Evolutionary conservation across 2,113 vertebrate species (phyloP).

Genomic region (Pipa parva): DNA sequence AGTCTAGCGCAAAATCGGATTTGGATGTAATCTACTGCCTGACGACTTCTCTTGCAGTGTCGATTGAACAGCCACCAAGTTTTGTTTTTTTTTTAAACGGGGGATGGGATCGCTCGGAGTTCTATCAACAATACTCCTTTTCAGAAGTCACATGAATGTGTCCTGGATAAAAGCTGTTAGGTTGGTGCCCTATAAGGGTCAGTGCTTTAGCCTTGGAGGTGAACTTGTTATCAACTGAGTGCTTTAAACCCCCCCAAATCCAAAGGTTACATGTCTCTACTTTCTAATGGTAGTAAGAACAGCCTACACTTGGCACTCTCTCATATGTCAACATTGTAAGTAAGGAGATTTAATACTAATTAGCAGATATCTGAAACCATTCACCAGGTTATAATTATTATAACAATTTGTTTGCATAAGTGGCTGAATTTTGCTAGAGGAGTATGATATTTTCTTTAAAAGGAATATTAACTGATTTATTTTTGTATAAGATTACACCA

Average conservation of each 20-base stretch:
- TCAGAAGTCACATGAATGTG: conserved; percentile 3
- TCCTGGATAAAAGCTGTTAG: neutral
- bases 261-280: neutral
- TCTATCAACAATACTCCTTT: conserved; percentile 14
- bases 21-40: neutral
- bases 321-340: conserved; percentile 12
- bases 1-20: neutral
- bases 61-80: neutral
- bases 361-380: too few relatives aligned
- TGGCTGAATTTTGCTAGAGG: too few relatives aligned
- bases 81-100: neutral
- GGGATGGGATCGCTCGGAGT: neutral
- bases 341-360: neutral
- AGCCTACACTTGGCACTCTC: neutral
- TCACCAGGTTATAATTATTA: too few relatives aligned
- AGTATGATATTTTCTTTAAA: too few relatives aligned
- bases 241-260: neutral
- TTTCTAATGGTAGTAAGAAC: neutral
- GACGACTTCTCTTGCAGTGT: neutral
- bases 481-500: too few relatives aligned
- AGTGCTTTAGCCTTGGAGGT: neutral
- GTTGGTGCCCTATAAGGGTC: neutral
- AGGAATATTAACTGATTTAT: too few relatives aligned
- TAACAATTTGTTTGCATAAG: too few relatives aligned
- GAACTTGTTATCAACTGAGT: neutral